Base-by-base conservation (phyloP, 2,113 vertebrate species). In the Abramis brama region DNA sequence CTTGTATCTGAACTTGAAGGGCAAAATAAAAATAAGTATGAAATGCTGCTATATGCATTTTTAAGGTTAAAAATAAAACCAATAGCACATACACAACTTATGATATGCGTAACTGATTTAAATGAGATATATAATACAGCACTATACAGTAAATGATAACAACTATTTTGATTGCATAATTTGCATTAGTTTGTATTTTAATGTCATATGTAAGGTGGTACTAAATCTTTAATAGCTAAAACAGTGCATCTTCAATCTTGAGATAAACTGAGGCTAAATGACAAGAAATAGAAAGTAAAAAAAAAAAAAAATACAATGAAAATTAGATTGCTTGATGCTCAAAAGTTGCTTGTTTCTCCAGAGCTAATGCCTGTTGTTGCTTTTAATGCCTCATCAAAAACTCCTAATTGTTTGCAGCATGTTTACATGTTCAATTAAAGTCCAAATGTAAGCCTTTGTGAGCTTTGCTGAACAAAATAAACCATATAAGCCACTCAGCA, bases 381-480 rank as follows among this genome's bases (percentile, higher is more conserved):
- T 52, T 52, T 5, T 52, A 52, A 52, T 52, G 50, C 50, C 50
- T 52, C 13, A 17, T 15, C 13, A 52, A 17, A 52, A 52, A 17
- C 13, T 52, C 4, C 9, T 39, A 60, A 59, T 57, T 36, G 17
- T 78, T 78, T 36, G n/a, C 36, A 27, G 0, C n/a, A 19, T 80
- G 13, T 39, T 30, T 2, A 76, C 57, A 45, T 27, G 23, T 43
- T 80, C 23, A 11, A 15, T 27, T 79, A 45, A 79, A 62, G 21
- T 62, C 78, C 36, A 25, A 45, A 62, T 43, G 36, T 79, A 79
- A 80, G 59, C 39, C 60, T 45, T 45, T 47, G 19, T 78, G 33
- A 57, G 52, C 78, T 80, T 39, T 47, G 59, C 78, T 80, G 43
- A 47, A 47, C 78, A 47, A 62, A 47, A 64, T 80, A 80, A 80